Evolutionary conservation across 2,113 vertebrate genomes (phyloP), one percentile per base, ranked within the genome.

Genomic region (Hystrix cristata): DNA sequence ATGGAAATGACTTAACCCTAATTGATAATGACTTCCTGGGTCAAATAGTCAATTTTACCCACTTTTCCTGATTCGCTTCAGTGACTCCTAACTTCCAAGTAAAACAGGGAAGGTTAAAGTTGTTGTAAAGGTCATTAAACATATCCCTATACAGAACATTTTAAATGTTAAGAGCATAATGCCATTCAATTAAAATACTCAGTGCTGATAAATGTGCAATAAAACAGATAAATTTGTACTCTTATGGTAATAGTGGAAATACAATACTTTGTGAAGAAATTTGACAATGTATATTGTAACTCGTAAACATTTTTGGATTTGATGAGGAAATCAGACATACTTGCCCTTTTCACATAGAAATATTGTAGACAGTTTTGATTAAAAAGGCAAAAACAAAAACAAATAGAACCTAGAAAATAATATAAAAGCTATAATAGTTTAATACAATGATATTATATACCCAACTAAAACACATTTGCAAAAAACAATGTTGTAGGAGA

Each of bases 241-340:
- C 34, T 48, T 43, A 23, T 79, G 7, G 5, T 48, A 31, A 92
- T 7, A n/a, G 60, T 86, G 29, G 9, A 83, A 82, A 60, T 71
- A 87, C 4, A 90, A 34, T 53, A 91, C 59, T 18, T 91, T 59
- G 34, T 38, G 51, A 91, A 87, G 51, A 85, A 16, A 79, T 34
- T 85, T 72, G 46, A 29, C 21, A 62, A 85, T 43, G 53, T 83
- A 13, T 85, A 29, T 60, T 31, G 31, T 79, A 87, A 81, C 57
- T 94, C 76, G 15, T 65, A 94, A 92, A 59, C 15, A 59, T 91
- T 83, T 92, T 96, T 95, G 31, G 83, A 9, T 21, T 25, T 51
- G 65, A 43, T 72, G 43, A 72, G 38, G 48, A 65, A 72, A 90
- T 48, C 18, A 87, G 8, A 76, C 53, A 87, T 87, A 19, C 23